Evolutionary conservation across 2,888 invertebrate species (phyloP).

Genomic region (Tenthredo notha): DNA sequence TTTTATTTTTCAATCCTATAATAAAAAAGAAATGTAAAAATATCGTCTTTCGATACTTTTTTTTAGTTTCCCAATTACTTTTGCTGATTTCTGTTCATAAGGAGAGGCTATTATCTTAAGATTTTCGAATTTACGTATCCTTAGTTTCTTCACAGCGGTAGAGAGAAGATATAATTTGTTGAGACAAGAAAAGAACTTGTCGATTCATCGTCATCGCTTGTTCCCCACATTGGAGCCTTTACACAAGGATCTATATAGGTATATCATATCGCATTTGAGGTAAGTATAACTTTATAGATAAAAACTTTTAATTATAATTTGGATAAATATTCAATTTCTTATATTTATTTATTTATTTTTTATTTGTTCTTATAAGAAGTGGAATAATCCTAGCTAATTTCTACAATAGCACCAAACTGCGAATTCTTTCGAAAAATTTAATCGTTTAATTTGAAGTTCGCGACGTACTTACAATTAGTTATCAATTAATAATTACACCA

Average conservation of each 20-base stretch:
- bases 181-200: too few relatives aligned
- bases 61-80: too few relatives aligned
- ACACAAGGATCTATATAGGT: neutral
- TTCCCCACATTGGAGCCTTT: too few relatives aligned
- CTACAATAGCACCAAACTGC: conserved; percentile 50
- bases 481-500: conserved; percentile 29
- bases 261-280: conserved; percentile 15
- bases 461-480: conserved; percentile 35
- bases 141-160: too few relatives aligned
- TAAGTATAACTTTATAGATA: neutral
- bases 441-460: conserved; percentile 33
- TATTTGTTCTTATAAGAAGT: conserved; percentile 4
- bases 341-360: neutral
- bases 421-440: conserved; percentile 33
- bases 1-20: conserved; percentile 25
- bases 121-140: too few relatives aligned
- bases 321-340: conserved; percentile 31
- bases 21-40: too few relatives aligned
- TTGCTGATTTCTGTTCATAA: too few relatives aligned
- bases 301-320: neutral
- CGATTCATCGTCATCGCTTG: too few relatives aligned
- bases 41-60: too few relatives aligned
- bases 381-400: conserved; percentile 43
- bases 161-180: too few relatives aligned
- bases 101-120: too few relatives aligned